Evolutionary conservation across 1,140 invertebrate genomes (phyloP), one percentile per base, ranked within the genome.

Genomic region (Trichomalopsis sarcophagae): DNA sequence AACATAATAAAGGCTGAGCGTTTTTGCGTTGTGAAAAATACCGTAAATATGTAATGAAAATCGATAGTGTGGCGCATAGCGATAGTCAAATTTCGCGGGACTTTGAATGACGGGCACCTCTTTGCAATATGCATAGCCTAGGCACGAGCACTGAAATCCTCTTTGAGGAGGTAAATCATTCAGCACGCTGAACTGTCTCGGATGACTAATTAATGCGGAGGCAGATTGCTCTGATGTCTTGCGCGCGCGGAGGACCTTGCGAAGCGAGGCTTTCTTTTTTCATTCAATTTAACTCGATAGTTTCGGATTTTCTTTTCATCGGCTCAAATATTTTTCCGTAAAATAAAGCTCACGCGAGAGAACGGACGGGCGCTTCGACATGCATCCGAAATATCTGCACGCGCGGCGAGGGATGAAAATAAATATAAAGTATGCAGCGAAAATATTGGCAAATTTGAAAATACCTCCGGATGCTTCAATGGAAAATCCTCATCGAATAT

Each of bases 71-170:
- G n/a, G 55, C 62, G 66, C 75, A 73, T 82, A 30, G 50, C 69
- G 82, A 86, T 47, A 79, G 84, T 71, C 71, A 75, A 87, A 73
- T 86, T 79, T 83, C 74, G 77, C 73, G 74, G 6, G 89, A 89
- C 88, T 91, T 91, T 92, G 90, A 93, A 90, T 93, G 91, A 91
- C 89, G 90, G 91, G 89, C 90, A 89, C 89, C 89, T 91, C 89
- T 86, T 87, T 93, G 91, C 89, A 92, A 92, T 92, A 92, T 93
- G 91, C 91, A 92, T 92, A 91, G 21, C 89, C 89, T 83, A 87
- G 86, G 68, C 87, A 88, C 86, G 88, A 90, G 92, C 92, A 93
- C 86, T 89, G 89, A 89, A 93, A 92, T 92, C 91, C 91, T 93
- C 91, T 93, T 92, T 90, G 89, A 90, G 88, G 90, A 80, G 87